Evolutionary conservation across 2,888 invertebrate genomes (phyloP).

Genomic region (Exocentrus adspersus): DNA sequence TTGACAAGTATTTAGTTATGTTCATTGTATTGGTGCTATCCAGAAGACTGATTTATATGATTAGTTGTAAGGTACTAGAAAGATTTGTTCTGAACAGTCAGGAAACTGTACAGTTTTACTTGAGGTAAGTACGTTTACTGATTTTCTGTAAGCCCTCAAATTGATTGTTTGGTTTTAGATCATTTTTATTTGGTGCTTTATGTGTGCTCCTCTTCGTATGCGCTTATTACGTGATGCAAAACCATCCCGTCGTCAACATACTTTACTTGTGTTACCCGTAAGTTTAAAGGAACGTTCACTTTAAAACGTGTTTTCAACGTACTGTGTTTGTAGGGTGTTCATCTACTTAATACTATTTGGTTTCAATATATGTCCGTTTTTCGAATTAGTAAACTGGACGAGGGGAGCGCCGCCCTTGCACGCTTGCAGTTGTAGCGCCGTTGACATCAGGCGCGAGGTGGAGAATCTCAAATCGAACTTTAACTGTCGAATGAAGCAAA

Average conservation of each 20-base stretch:
- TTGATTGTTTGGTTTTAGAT: conserved; percentile 64
- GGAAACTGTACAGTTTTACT: too few relatives aligned
- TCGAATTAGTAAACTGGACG: conserved; percentile 70
- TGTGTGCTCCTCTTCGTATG: conserved; percentile 73
- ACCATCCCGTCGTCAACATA: conserved; percentile 81
- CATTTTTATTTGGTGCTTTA: conserved; percentile 71
- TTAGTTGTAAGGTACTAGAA: conserved; percentile 56
- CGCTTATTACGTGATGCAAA: conserved; percentile 76
- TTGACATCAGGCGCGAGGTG: conserved; percentile 83
- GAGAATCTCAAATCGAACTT: conserved; percentile 87
- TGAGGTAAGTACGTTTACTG: conserved; percentile 48
- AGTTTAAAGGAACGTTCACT: too few relatives aligned
- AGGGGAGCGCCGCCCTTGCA: conserved; percentile 69
- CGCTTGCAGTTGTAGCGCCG: conserved; percentile 78
- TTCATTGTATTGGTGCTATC: conserved; percentile 86
- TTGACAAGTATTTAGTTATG: conserved; percentile 86
- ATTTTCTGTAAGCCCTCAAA: neutral
- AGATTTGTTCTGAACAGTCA: too few relatives aligned
- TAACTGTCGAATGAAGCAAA: conserved; percentile 88
- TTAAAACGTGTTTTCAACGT: too few relatives aligned
- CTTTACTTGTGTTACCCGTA: conserved; percentile 92
- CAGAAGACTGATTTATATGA: conserved; percentile 77
- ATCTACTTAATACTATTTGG: conserved; percentile 87
- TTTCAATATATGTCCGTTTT: conserved; percentile 78
- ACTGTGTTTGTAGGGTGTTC: conserved; percentile 68